phyloP scores from a whole-genome alignment of 2,888 invertebrate species.

The Halictus quadricinctus region DNA sequence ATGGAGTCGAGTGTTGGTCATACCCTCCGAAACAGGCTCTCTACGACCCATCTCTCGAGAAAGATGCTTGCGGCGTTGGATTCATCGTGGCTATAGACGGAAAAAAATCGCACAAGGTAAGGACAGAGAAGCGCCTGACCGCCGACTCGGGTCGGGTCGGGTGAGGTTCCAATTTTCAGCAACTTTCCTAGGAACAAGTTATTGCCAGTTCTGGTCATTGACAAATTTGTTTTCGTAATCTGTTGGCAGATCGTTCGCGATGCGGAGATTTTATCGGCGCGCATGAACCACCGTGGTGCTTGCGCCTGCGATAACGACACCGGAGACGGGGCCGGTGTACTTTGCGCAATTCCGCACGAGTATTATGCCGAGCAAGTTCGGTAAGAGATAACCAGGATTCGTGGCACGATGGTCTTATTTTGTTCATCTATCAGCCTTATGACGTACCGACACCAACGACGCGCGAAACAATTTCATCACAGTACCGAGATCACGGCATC shows the following conservation, averaged over 20 bases:
- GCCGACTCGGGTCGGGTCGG: not conserved
- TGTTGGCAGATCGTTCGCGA: constrained; percentile 93
- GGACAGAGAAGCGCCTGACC: not conserved
- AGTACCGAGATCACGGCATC: not conserved
- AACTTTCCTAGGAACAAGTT: no score
- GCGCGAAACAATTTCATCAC: constrained; percentile 10
- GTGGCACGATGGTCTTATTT: not conserved
- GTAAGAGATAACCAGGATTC: constrained; percentile 82
- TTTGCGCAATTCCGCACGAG: constrained; percentile 97
- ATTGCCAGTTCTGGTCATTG: no score
- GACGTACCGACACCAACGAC: not conserved
- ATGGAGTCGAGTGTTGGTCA: constrained; percentile 88
- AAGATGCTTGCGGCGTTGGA: constrained; percentile 99
- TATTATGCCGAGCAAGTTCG: constrained; percentile 93
- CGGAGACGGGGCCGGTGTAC: constrained; percentile 99
- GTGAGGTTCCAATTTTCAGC: not conserved
- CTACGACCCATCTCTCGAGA: constrained; percentile 97
- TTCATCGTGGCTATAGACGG: constrained; percentile 99
- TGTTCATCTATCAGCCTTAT: not conserved
- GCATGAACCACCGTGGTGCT: constrained; percentile 99
- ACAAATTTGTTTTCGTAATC: constrained; percentile 4
- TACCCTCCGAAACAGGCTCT: constrained; percentile 94
- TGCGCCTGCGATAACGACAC: constrained; percentile 99
- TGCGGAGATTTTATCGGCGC: constrained; percentile 96
- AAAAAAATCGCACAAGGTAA: constrained; percentile 93